Conservation (phyloP, 2,888 invertebrate genomes). For the Carabus problematicus region DNA sequence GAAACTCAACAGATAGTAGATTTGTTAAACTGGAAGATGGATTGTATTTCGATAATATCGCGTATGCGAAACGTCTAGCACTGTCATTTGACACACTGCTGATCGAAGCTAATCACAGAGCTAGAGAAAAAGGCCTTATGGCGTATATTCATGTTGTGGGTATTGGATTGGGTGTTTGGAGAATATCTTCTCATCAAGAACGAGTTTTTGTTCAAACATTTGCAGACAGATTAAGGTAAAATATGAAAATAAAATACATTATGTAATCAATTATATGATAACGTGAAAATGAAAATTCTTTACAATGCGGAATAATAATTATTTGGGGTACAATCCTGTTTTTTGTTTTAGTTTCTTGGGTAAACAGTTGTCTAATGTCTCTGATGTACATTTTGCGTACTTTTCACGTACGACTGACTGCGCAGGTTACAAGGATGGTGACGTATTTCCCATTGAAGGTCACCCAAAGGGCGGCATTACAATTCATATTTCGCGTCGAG, state of each 20-base stretch:
- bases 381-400: slow-evolving; percentile 73
- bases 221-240: slow-evolving; percentile 47
- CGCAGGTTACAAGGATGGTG: slow-evolving; percentile 61
- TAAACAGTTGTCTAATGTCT: slow-evolving; percentile 61
- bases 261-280: too few relatives aligned
- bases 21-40: slow-evolving; percentile 26
- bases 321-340: background rate
- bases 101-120: slow-evolving; percentile 58
- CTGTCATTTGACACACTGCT: slow-evolving; percentile 57
- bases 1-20: slow-evolving; percentile 24
- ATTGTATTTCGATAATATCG: slow-evolving; percentile 56
- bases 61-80: slow-evolving; percentile 56
- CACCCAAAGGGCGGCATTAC: slow-evolving; percentile 53
- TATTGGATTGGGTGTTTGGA: slow-evolving; percentile 52
- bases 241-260: background rate
- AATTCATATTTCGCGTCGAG: slow-evolving; percentile 62
- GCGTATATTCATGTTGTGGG: slow-evolving; percentile 58
- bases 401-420: slow-evolving; percentile 60
- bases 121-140: slow-evolving; percentile 55
- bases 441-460: slow-evolving; percentile 47
- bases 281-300: too few relatives aligned
- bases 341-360: slow-evolving; percentile 53
- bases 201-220: slow-evolving; percentile 49
- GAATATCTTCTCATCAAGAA: slow-evolving; percentile 48
- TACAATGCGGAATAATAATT: too few relatives aligned